Evolutionary conservation across 2,888 invertebrate genomes (phyloP), one percentile per base, ranked within the genome.

Genomic region (Sialis lutaria): DNA sequence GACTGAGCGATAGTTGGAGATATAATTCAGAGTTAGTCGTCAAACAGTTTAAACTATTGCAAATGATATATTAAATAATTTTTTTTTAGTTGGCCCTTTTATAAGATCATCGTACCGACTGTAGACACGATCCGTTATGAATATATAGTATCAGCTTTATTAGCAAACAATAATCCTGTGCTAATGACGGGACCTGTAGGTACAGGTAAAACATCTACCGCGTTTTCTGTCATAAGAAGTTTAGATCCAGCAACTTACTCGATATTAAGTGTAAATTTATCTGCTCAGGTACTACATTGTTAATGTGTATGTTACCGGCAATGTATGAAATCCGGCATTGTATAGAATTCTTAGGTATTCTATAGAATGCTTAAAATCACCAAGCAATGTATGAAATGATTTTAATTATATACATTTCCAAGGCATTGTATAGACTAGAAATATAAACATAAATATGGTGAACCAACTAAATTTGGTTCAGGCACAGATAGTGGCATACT

Each of bases 41-140:
- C n/a, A 7, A 9, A n/a, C 10, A 13, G 7, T 6, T n/a, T 13
- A 40, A 40, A 35, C 4, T 35, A 35, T 10, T 35, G 13, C 12
- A 40, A 40, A 10, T 40, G 10, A 13, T 10, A 8, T 40, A 40
- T 13, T 22, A 40, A 40, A 8, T 30, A 46, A 48, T 49, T 48
- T 49, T 45, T n/a, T 56, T 56, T 22, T 61, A 87, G 86, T 33
- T 58, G 68, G 5, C 86, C 88, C 1, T 91, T 88, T 68, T 85
- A 83, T 67, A 81, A 78, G 60, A 82, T 90, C 54, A 74, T 82
- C 50, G 88, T 91, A 2, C 91, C 91, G 0, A 91, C 90, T 0
- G 79, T 88, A 33, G 91, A 92, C 63, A 87, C 88, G 10, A 72
- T 88, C n/a, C 73, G 91, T 6, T 87, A 91, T 58, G 78, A 86